phyloP scores from a whole-genome alignment of 2,888 invertebrate species.

The Helleia helle region DNA sequence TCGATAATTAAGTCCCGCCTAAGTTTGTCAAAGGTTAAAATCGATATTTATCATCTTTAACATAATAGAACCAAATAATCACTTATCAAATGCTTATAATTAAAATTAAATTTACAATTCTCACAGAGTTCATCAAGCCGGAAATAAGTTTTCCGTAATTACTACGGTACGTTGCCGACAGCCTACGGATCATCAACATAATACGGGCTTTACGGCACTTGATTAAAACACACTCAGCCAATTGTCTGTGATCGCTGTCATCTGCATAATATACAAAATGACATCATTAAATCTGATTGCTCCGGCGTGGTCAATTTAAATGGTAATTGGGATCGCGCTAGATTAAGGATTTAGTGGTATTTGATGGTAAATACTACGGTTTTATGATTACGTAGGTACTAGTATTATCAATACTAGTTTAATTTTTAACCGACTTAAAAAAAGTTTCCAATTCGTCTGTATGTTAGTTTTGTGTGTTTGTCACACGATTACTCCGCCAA shows the following conservation, averaged over 20 bases:
- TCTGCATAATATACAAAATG: constrained; percentile 27
- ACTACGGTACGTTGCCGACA: background rate
- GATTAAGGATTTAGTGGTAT: constrained; percentile 14
- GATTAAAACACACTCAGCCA: background rate
- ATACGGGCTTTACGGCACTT: background rate
- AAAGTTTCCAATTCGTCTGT: too few species aligned
- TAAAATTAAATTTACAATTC: too few species aligned
- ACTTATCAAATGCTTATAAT: too few species aligned
- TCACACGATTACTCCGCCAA: too few species aligned
- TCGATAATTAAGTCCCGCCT: too few species aligned
- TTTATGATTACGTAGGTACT: background rate
- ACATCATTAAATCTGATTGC: constrained; percentile 29
- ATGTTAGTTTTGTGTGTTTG: too few species aligned
- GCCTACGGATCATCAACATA: background rate
- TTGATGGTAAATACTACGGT: constrained; percentile 2
- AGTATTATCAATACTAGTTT: background rate
- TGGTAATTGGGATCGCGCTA: constrained; percentile 29
- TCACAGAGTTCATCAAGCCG: too few species aligned
- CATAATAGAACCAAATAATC: too few species aligned
- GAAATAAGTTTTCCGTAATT: background rate
- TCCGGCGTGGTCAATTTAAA: constrained; percentile 33
- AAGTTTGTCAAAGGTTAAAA: too few species aligned
- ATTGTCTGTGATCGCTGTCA: constrained; percentile 15
- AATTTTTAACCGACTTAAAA: too few species aligned
- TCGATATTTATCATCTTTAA: too few species aligned